These are phyloP conservation scores for Athene noctua DNA, from an alignment of 2,113 vertebrate species.

Conservation along the genomic window DNA sequence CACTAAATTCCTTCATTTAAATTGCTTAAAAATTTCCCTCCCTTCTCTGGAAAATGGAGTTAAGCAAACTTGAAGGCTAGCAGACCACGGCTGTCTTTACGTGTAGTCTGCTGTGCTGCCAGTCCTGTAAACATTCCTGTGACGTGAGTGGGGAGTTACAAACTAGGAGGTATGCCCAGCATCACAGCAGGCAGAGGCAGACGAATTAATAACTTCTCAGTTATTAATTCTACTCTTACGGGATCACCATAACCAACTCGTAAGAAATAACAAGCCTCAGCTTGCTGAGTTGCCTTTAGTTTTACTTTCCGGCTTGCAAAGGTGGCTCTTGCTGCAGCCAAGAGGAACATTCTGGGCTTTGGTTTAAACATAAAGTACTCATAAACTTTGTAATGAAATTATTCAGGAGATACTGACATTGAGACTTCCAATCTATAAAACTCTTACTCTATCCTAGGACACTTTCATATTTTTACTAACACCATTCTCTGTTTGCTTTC, in stretches of 20 bases:
- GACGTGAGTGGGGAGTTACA: not conserved
- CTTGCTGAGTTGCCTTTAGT: not conserved
- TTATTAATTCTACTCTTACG: not conserved
- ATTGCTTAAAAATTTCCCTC: not conserved
- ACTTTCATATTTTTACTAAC: not conserved
- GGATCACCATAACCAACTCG: not conserved
- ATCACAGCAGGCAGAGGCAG: not conserved
- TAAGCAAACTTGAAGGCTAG: not conserved
- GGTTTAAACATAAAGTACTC: not conserved
- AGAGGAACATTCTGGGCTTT: not conserved
- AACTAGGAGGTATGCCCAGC: not conserved
- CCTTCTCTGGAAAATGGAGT: not conserved
- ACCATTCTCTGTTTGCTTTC: not conserved
- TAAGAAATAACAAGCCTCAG: not conserved
- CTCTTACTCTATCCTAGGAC: not conserved
- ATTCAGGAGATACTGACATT: not conserved
- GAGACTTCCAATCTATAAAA: not conserved
- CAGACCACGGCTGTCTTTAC: not conserved
- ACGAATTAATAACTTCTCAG: not conserved
- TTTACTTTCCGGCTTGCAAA: not conserved
- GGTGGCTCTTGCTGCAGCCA: not conserved
- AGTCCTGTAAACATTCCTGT: not conserved
- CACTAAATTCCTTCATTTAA: not conserved
- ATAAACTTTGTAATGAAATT: not conserved
- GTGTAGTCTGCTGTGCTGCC: not conserved